Conservation (phyloP, 2,888 invertebrate species). For the Drosophila prostipennis region DNA sequence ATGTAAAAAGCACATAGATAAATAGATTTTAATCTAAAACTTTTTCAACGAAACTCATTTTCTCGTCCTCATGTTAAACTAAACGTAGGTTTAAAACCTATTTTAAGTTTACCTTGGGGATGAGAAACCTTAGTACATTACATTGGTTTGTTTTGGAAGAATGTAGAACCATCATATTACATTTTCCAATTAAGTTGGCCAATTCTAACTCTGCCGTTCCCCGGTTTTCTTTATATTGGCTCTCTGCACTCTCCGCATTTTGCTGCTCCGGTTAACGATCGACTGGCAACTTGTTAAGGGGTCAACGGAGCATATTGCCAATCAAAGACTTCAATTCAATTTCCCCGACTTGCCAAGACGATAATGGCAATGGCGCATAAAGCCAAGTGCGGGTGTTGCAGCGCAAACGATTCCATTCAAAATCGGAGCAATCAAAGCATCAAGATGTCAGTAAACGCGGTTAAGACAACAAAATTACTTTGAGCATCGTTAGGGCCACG, state of each 20-base stretch:
- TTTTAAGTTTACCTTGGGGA: too few species aligned
- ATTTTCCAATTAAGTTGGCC: conserved; percentile 6
- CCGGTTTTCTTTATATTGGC: conserved; percentile 11
- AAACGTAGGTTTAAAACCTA: too few species aligned
- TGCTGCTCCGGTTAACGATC: conserved; percentile 23
- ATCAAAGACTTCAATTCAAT: conserved; percentile 75
- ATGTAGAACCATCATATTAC: neutral
- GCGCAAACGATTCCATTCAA: conserved; percentile 70
- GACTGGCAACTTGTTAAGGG: conserved; percentile 37
- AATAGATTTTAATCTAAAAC: too few species aligned
- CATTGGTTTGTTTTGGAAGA: too few species aligned
- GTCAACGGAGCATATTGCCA: conserved; percentile 57
- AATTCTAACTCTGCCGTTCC: conserved; percentile 9
- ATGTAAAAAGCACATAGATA: too few species aligned
- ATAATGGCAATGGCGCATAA: conserved; percentile 67
- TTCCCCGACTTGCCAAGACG: conserved; percentile 57
- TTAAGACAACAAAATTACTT: conserved; percentile 74
- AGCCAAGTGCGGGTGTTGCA: conserved; percentile 60
- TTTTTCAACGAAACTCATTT: too few species aligned
- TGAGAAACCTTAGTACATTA: too few species aligned
- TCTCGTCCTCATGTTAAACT: too few species aligned
- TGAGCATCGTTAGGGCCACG: conserved; percentile 69
- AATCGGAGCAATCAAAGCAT: conserved; percentile 73
- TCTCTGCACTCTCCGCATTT: conserved; percentile 4
- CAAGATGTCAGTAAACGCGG: conserved; percentile 76